Conservation (phyloP, 2,797 vertebrate genomes). For the Rhabdophis nuchalis region DNA sequence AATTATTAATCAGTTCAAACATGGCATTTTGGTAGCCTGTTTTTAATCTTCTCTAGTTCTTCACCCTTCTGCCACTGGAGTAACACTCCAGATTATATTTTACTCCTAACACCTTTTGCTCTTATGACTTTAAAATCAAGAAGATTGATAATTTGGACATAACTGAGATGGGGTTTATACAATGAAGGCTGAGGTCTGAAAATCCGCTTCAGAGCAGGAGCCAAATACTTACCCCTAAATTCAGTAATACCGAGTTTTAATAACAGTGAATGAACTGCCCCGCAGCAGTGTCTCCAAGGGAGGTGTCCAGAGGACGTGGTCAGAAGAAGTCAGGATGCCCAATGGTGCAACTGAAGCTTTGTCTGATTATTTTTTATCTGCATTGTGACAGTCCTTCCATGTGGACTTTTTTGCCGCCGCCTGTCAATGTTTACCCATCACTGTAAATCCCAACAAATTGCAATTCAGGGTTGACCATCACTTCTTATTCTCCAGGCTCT, state of each 20-base stretch:
- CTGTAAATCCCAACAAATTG: background rate
- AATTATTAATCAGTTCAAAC: background rate
- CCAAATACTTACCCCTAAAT: background rate
- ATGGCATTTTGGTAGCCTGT: too few species aligned
- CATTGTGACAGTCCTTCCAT: background rate
- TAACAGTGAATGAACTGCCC: too few species aligned
- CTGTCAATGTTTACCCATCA: too few species aligned
- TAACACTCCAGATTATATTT: background rate
- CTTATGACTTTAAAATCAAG: background rate
- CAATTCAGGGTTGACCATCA: background rate
- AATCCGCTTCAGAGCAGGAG: background rate
- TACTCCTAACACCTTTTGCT: background rate
- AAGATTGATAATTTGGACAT: background rate
- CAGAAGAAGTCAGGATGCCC: background rate
- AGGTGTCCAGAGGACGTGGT: background rate
- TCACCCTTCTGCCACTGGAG: background rate
- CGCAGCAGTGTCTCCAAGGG: background rate
- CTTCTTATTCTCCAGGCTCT: conserved; percentile 46
- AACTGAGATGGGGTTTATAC: background rate
- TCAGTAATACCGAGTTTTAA: background rate
- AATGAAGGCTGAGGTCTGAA: background rate
- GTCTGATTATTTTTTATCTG: background rate
- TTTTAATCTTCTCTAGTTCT: background rate
- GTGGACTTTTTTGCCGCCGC: background rate
- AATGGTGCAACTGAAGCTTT: background rate